Evolutionary conservation across 1,140 invertebrate genomes (phyloP), one percentile per base, ranked within the genome.

Genomic region (Cydia strobilella): DNA sequence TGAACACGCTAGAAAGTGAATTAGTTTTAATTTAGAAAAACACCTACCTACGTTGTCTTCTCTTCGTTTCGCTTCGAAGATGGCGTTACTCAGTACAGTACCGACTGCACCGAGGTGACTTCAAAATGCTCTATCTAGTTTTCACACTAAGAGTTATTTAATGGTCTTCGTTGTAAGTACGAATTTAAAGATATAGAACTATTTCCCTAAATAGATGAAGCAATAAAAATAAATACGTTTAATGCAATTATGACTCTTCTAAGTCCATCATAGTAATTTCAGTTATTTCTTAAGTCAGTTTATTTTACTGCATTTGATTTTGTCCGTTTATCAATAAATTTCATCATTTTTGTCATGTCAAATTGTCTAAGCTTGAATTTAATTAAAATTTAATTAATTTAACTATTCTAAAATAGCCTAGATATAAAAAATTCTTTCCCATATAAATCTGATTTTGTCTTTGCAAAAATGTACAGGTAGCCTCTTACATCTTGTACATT

Each of bases 1-100:
- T 69, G 31, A 69, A 35, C 65, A 69, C 31, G 65, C 65, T 69
- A 69, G 65, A 69, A 69, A 69, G 65, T 69, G 65, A 42, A 69
- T 69, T 35, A 69, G 65, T 69, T 69, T 69, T 25, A 69, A 69
- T 9, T 69, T 69, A 35, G 35, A 69, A 66, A 59, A 69, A 69
- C 65, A 35, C 65, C 65, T 69, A 35, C 65, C 65, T 69, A 31
- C 65, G 65, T 15, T 27, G 23, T 66, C 63, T 66, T 66, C 15
- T 39, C n/a, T 69, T 35, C 27, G 25, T 15, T 27, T 69, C 5
- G n/a, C 1, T 7, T 39, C 25, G 25, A 31, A 13, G 13, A 31
- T 65, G 13, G 63, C 18, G 23, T 31, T 65, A 31, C 25, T 6
- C 25, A 6, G 63, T 27, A 7, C 25, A 6, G 63, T 27, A 7